Evolutionary conservation across 2,113 vertebrate genomes (phyloP), one percentile per base, ranked within the genome.

Genomic region (Phalacrocorax pelagicus): DNA sequence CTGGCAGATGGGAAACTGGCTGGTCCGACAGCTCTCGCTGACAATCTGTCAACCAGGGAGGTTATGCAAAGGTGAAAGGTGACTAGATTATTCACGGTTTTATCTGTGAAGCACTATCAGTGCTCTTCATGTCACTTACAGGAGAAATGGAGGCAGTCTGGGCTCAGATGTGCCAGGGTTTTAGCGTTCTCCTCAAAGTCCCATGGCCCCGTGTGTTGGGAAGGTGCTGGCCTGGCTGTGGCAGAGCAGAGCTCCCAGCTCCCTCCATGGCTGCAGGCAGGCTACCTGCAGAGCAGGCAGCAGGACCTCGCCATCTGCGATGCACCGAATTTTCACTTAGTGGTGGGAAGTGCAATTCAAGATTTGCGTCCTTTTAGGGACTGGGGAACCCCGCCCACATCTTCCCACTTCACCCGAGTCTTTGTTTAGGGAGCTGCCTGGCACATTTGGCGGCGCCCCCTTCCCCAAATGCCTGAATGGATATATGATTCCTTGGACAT

Each of bases 191-290:
- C 6, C 12, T 54, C 19, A 47, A 72, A 55, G 32, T 40, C 15
- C 4, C 1, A 0, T 54, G n/a, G 69, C 29, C n/a, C 22, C 2
- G 2, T 2, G 2, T 70, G 55, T 38, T 3, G 3, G 9, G 21
- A 59, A 52, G 63, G 32, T 62, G 44, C 74, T 82, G 74, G 57
- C n/a, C 54, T 1, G 16, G 42, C 73, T 32, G 14, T 20, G 15
- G 27, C 34, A 67, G 46, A 32, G 27, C 57, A 88, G 61, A 79
- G 49, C 44, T 90, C 42, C 55, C 0, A 0, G 38, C n/a, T 62
- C 26, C 36, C 61, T 42, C n/a, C 22, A 2, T 16, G 36, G 52
- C 81, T 81, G 29, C 1, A 3, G 42, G 54, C 40, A 70, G 40
- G 13, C 58, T 46, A 36, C 44, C 55, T 42, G 36, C n/a, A 40